Conservation (phyloP, 2,113 vertebrate genomes). For the Ahaetulla prasina region DNA sequence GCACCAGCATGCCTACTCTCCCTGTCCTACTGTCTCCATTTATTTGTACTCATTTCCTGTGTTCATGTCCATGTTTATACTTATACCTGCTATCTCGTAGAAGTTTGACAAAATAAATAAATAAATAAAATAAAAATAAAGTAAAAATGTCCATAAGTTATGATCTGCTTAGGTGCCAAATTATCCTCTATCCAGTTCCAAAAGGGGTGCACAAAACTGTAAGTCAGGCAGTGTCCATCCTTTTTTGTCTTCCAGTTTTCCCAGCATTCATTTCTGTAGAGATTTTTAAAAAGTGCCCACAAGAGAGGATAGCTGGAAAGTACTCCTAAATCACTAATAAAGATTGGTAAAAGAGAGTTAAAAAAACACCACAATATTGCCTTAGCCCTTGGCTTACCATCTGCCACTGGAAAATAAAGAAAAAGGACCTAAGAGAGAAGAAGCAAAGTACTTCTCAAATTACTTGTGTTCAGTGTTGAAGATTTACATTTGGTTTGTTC, state of each 20-base stretch:
- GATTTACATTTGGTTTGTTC: too few relatives aligned
- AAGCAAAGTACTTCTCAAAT: too few relatives aligned
- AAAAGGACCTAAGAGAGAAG: too few relatives aligned
- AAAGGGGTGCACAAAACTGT: not conserved
- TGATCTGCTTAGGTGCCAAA: not conserved
- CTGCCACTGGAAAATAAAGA: too few relatives aligned
- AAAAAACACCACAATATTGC: not conserved
- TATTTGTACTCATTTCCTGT: too few relatives aligned
- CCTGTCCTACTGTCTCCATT: too few relatives aligned
- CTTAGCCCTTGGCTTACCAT: not conserved
- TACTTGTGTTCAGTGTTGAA: too few relatives aligned
- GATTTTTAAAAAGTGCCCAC: not conserved
- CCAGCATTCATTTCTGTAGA: not conserved
- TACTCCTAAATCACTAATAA: not conserved
- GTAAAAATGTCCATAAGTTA: not conserved
- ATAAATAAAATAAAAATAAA: too few relatives aligned
- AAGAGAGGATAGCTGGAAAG: not conserved
- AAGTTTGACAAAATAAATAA: too few relatives aligned
- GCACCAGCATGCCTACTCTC: too few relatives aligned
- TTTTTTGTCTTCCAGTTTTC: not conserved
- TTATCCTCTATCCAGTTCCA: not conserved
- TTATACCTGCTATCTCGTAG: too few relatives aligned
- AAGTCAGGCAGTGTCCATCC: not conserved
- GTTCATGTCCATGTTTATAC: too few relatives aligned
- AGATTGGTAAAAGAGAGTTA: not conserved